phyloP scores from a whole-genome alignment of 2,113 vertebrate species.

The Halcyon malimbica region DNA sequence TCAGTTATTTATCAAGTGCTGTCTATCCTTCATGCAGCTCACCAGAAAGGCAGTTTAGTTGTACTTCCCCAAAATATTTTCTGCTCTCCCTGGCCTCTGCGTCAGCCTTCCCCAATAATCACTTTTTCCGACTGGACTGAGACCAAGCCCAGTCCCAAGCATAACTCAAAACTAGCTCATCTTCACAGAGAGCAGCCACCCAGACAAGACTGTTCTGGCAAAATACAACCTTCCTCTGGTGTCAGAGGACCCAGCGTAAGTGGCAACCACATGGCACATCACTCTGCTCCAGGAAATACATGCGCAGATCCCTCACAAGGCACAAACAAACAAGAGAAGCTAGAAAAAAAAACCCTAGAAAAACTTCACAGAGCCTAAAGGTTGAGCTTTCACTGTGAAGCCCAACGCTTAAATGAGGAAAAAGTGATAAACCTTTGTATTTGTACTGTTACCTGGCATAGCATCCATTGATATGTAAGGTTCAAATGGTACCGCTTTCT shows the following conservation, averaged over 20 bases:
- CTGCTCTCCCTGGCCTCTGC: neutral
- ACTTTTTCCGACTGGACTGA: neutral
- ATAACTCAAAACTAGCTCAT: neutral
- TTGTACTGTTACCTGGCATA: conserved; percentile 82
- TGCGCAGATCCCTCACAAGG: neutral
- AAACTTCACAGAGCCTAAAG: neutral
- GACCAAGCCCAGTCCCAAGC: neutral
- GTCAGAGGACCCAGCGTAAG: neutral
- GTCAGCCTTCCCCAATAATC: neutral
- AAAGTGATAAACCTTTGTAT: neutral
- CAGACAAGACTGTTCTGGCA: neutral
- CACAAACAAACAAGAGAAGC: neutral
- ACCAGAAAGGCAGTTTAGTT: neutral
- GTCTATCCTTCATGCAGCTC: neutral
- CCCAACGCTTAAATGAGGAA: neutral
- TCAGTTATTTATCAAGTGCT: neutral
- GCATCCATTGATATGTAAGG: conserved; percentile 96
- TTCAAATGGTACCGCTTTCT: conserved; percentile 86
- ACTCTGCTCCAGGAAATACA: neutral
- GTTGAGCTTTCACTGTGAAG: neutral
- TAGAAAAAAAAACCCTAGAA: neutral
- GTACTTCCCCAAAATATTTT: neutral
- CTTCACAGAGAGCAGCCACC: neutral
- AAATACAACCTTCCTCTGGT: neutral
- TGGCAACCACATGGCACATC: neutral